A percentile compares a stretch with the other conserved stretches of the same genome.
These are phyloP conservation scores for Proisotoma minuta DNA, from an alignment of 2,888 invertebrate genomes.

Conservation along the genomic window DNA sequence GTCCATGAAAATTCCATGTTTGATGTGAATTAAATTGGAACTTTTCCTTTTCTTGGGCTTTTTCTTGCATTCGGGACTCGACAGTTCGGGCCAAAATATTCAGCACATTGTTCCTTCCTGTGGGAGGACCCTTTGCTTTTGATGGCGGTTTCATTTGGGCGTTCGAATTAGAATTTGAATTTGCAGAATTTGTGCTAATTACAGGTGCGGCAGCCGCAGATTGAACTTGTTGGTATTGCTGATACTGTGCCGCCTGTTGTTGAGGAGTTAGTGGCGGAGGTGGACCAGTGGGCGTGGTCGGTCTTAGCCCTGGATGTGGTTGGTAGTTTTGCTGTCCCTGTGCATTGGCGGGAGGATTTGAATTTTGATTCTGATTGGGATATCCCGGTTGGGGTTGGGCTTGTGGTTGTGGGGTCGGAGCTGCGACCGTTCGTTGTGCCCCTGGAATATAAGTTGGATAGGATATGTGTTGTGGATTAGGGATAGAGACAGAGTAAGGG, in stretches of 20 bases:
- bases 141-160: constrained; percentile 37
- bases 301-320: constrained; percentile 25
- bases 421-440: constrained; percentile 21
- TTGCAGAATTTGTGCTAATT: background rate
- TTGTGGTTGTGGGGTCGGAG: too few species aligned
- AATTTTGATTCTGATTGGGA: background rate
- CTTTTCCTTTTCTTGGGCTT: constrained; percentile 46
- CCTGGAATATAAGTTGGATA: constrained; percentile 34
- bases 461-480: constrained; percentile 9
- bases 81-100: constrained; percentile 42
- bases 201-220: constrained; percentile 7
- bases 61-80: constrained; percentile 43
- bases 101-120: constrained; percentile 40
- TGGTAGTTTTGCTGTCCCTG: constrained; percentile 18
- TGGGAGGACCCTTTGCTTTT: constrained; percentile 20
- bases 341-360: background rate
- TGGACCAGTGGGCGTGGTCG: constrained; percentile 27
- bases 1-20: constrained; percentile 47
- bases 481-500: too few species aligned
- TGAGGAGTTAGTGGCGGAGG: constrained; percentile 19
- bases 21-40: constrained; percentile 47
- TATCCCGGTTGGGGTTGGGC: constrained; percentile 12
- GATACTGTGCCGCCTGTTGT: constrained; percentile 6
- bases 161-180: constrained; percentile 3
- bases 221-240: background rate